Conservation (phyloP, 2,888 invertebrate genomes). For the Netelia virgata region DNA sequence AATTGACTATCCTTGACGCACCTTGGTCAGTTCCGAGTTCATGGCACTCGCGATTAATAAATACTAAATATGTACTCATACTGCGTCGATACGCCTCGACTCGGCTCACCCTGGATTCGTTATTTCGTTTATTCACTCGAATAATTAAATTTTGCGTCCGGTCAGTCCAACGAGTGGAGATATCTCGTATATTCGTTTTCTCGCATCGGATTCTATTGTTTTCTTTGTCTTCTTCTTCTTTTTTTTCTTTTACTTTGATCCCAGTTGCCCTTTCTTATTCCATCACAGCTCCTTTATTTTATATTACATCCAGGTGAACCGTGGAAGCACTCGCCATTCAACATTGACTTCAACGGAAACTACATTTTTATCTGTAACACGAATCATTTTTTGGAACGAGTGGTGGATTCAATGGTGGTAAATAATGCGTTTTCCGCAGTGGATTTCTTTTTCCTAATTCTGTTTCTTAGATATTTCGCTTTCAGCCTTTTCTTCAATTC, state of each 20-base stretch:
- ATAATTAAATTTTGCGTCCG: background rate
- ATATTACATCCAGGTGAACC: background rate
- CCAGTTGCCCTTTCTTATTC: background rate
- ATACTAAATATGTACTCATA: slow-evolving; percentile 3
- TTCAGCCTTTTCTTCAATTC: background rate
- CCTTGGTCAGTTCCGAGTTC: slow-evolving; percentile 53
- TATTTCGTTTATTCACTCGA: no score
- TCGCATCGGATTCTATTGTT: background rate
- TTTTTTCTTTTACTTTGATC: background rate
- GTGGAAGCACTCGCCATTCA: background rate
- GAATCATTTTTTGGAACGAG: no score
- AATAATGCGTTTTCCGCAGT: no score
- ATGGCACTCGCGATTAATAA: slow-evolving; percentile 40
- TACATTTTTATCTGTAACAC: background rate
- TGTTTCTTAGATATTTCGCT: background rate
- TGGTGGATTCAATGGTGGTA: no score
- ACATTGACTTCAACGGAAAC: background rate
- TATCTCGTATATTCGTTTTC: background rate
- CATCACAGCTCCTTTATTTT: background rate
- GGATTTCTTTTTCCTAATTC: no score
- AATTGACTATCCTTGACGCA: slow-evolving; percentile 56
- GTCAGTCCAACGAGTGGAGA: background rate
- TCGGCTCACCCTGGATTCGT: background rate
- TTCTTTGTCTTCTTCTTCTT: background rate
- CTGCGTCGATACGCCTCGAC: background rate